Evolutionary conservation across 2,797 vertebrate species (phyloP).

Genomic region (Phalanger gymnotis): DNA sequence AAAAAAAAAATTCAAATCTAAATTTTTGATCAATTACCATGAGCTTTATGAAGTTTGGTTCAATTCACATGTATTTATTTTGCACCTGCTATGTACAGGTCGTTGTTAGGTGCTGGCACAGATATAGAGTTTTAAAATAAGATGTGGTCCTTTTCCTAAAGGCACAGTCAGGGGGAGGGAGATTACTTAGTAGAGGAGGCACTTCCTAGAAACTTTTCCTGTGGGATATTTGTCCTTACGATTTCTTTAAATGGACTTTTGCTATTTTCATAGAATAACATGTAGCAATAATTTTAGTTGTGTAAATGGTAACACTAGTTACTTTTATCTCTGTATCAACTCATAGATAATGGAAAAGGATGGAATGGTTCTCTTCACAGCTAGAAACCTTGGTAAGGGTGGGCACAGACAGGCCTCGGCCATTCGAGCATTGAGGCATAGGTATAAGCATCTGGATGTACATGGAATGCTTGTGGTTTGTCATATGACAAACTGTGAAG

Average conservation of each 20-base stretch:
- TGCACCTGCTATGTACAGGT: not conserved
- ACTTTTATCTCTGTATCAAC: not conserved
- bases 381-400: not conserved
- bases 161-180: not conserved
- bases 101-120: not conserved
- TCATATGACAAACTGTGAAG: constrained; percentile 1
- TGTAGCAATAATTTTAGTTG: not conserved
- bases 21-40: constrained; percentile 10
- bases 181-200: not conserved
- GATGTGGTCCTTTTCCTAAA: not conserved
- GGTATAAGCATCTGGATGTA: not conserved
- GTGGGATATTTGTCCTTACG: not conserved
- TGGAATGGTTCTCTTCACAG: constrained; percentile 16
- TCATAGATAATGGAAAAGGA: constrained; percentile 37
- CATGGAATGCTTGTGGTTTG: not conserved
- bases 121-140: not conserved
- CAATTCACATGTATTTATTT: not conserved
- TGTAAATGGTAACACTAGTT: not conserved
- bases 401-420: not conserved
- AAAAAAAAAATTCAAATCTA: constrained; percentile 6
- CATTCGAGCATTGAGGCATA: not conserved
- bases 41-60: constrained; percentile 9
- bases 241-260: constrained; percentile 1
- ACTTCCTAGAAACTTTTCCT: constrained; percentile 26
- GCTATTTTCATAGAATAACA: not conserved